Evolutionary conservation across 1,140 invertebrate species (phyloP), one percentile per base, ranked within the genome.

Genomic region (Cydia fagiglandana): DNA sequence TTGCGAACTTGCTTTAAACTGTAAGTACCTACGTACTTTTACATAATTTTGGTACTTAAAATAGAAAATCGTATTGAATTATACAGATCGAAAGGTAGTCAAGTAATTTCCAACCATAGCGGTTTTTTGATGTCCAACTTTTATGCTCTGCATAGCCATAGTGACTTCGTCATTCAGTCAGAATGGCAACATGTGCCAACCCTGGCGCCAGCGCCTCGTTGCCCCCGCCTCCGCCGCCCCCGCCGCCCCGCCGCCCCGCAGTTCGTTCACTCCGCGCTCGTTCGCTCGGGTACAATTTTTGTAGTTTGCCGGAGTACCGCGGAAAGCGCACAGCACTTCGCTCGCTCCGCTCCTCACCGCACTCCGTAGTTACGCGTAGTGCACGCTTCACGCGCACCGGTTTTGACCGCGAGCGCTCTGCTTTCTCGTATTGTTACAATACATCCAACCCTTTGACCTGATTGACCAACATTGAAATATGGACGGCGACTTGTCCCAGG

Each of bases 401-500:
- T 70, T 70, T 34, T 20, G 20, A 70, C 34, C 66, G 34, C 66
- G 66, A n/a, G 66, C n/a, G 30, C 73, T 73, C 70, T 24, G 41
- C 17, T 73, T 73, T 73, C 73, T 73, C n/a, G 45, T 73, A 45
- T 50, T 73, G 41, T 53, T 47, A 41, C 34, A 38, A 38, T 53
- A 73, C 41, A 30, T n/a, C 47, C 6, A 34, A 45, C 41, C 47
- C 45, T 28, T 73, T 17, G 28, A 47, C 5, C 47, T 73, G 45
- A 13, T 24, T 13, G 28, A 73, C 47, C 17, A 73, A 50, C 17
- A 34, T 64, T 64, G 70, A 73, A 77, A 78, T 66, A 90, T 91
- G 88, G 89, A 91, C 80, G 84, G 85, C 77, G 86, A 90, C 76
- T 68, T 84, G 76, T 91, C 88, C 78, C 87, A 86, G 77, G 84